A percentile compares a stretch with the other conserved stretches of the same genome.
Conservation (phyloP, 2,888 invertebrate species). For the Merodon equestris region DNA sequence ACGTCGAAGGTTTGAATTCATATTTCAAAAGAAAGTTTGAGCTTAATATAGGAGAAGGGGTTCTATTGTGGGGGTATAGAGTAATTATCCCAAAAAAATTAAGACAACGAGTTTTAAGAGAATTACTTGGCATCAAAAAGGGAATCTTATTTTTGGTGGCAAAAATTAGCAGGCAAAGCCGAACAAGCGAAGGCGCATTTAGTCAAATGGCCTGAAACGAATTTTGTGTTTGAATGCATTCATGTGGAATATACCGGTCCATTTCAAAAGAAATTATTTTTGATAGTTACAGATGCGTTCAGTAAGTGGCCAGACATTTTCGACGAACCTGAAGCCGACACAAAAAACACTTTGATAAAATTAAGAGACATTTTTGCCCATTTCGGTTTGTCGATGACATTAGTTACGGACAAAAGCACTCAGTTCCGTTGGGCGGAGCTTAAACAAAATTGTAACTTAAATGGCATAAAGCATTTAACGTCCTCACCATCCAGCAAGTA, state of each 20-base stretch:
- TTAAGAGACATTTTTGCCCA: background rate
- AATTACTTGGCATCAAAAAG: conserved; percentile 9
- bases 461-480: no score
- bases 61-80: conserved; percentile 26
- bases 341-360: background rate
- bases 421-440: background rate
- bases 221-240: background rate
- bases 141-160: conserved; percentile 21
- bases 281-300: background rate
- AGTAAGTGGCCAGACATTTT: conserved; percentile 5
- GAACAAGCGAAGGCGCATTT: no score
- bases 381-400: background rate
- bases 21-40: no score
- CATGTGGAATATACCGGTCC: background rate
- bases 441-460: background rate
- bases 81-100: no score
- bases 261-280: background rate
- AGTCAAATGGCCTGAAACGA: no score
- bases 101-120: no score
- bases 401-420: background rate
- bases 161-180: no score
- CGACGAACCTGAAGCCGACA: background rate
- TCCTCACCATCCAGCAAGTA: background rate
- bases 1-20: background rate
- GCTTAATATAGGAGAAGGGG: background rate